Conservation (phyloP, 2,888 invertebrate genomes). For the Parasteatoda lunata region DNA sequence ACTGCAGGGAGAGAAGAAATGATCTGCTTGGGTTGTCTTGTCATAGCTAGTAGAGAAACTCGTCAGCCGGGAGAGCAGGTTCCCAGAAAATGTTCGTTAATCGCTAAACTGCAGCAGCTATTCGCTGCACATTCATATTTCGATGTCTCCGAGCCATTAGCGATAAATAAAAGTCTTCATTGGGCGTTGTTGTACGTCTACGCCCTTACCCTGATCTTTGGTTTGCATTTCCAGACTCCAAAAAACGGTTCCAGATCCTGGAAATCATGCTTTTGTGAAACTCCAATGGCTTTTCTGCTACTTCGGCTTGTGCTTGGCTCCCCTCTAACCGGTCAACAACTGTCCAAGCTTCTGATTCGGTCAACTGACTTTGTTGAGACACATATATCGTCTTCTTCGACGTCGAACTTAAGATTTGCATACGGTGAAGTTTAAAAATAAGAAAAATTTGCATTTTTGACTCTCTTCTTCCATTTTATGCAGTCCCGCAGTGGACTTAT, state of each 20-base stretch:
- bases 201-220: background rate
- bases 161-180: background rate
- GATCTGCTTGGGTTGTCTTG: too few relatives aligned
- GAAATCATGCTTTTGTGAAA: background rate
- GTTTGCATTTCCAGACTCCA: background rate
- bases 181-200: background rate
- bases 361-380: background rate
- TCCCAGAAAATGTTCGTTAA: too few relatives aligned
- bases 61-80: too few relatives aligned
- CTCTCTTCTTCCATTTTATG: too few relatives aligned
- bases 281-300: background rate
- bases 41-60: too few relatives aligned
- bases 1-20: too few relatives aligned
- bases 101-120: too few relatives aligned
- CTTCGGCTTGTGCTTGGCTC: background rate
- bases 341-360: background rate
- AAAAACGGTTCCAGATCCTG: background rate
- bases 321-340: background rate
- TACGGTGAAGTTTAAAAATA: too few relatives aligned
- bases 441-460: too few relatives aligned
- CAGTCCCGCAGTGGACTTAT: too few relatives aligned
- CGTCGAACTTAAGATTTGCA: background rate
- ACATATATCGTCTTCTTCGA: background rate
- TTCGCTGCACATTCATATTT: too few relatives aligned
- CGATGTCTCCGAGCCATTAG: background rate